Evolutionary conservation across 2,888 invertebrate genomes (phyloP), one percentile per base, ranked within the genome.

Genomic region (Stratiomys singularior): DNA sequence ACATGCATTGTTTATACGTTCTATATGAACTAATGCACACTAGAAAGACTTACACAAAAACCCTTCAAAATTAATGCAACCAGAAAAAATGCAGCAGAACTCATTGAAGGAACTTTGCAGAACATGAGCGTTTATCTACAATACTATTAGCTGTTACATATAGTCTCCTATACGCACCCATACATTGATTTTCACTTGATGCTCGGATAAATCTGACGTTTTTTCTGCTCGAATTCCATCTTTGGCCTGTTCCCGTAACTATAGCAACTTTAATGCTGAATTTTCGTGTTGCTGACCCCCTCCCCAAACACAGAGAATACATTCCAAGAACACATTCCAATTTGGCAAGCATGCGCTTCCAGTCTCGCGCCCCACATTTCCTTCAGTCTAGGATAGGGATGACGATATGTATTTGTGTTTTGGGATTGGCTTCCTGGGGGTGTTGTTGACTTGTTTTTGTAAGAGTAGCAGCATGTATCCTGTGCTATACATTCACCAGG

Each of bases 351-450:
- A 64, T 64, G 64, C 64, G 64, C 64, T n/a, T 15, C 64, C 28
- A 27, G 28, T n/a, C 25, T n/a, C 4, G 30, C 64, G 5, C 60
- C 60, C 23, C 60, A 30, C 30, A 21, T 64, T 30, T 64, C 64
- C 30, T 28, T 60, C 18, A 56, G 7, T 60, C 9, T 9, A 7
- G 9, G 60, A 4, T 21, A 60, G 60, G 7, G 21, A 23, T 25
- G 15, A 21, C 7, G n/a, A 1, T 27, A 47, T 25, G 37, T 71
- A 28, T 58, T 58, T 30, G 56, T 46, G 58, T 58, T 56, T 28
- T n/a, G 56, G 72, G 72, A 72, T 72, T 72, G 72, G 72, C 72
- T 72, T 72, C 72, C 56, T 72, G 28, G 56, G 37, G 28, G 56
- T 23, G 5, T 30, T 72, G 58, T 58, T 72, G 46, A 30, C 58